A percentile compares a stretch with the other conserved stretches of the same genome.
Conservation (phyloP, 2,888 invertebrate genomes). For the Hoplodrina blanda region DNA sequence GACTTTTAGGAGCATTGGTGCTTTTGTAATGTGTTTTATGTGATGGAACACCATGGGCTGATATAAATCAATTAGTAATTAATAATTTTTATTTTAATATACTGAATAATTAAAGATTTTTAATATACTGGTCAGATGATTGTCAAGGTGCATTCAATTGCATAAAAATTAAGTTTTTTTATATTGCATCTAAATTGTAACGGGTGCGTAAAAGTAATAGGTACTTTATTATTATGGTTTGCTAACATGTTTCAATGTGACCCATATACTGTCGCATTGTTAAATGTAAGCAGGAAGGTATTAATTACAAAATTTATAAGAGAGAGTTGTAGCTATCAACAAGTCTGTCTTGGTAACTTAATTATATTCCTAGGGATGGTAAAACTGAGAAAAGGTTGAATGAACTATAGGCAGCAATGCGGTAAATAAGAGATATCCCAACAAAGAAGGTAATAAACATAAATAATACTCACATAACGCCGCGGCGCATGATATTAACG, state of each 20-base stretch:
- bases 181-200: neutral
- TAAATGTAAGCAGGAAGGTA: conserved; percentile 9
- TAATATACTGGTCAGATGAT: neutral
- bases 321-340: conserved; percentile 31
- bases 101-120: too few species aligned
- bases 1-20: neutral
- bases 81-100: neutral
- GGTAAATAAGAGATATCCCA: conserved; percentile 47
- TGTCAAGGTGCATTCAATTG: neutral
- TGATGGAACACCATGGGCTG: neutral
- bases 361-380: conserved; percentile 8
- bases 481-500: conserved; percentile 80
- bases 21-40: neutral
- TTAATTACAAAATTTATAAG: conserved; percentile 2
- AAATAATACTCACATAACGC: conserved; percentile 83
- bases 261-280: neutral
- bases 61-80: neutral
- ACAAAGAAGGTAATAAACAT: conserved; percentile 9
- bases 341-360: conserved; percentile 22
- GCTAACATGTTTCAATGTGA: neutral
- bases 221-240: neutral
- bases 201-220: too few species aligned
- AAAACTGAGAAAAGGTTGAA: conserved; percentile 68
- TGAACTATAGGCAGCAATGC: conserved; percentile 63
- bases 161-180: neutral